Evolutionary conservation across 1,140 invertebrate species (phyloP).

Genomic region (Physella acuta): DNA sequence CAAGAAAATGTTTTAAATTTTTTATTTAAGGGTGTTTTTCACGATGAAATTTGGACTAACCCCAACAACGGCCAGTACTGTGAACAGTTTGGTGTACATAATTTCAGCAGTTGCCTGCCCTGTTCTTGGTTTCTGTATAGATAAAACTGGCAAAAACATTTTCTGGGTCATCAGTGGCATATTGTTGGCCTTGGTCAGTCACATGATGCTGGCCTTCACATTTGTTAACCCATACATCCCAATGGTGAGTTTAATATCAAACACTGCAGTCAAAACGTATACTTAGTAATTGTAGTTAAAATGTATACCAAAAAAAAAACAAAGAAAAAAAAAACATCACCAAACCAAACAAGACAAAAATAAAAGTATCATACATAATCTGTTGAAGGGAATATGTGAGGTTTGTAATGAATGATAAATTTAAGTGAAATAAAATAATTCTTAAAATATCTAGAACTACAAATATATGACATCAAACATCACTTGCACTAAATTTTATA

Average conservation of each 20-base stretch:
- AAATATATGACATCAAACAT: too few relatives aligned
- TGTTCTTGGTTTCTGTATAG: slow-evolving; percentile 84
- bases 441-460: too few relatives aligned
- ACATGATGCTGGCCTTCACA: slow-evolving; percentile 85
- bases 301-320: too few relatives aligned
- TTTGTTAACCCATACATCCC: slow-evolving; percentile 81
- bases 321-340: too few relatives aligned
- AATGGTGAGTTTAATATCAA: slow-evolving; percentile 82
- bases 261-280: too few relatives aligned
- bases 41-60: slow-evolving; percentile 77
- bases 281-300: too few relatives aligned
- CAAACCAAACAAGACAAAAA: too few relatives aligned
- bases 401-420: too few relatives aligned
- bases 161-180: slow-evolving; percentile 85
- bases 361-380: too few relatives aligned
- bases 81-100: slow-evolving; percentile 79
- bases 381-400: too few relatives aligned
- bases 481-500: too few relatives aligned
- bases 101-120: slow-evolving; percentile 90
- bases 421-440: too few relatives aligned
- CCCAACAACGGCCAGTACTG: slow-evolving; percentile 74
- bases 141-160: slow-evolving; percentile 86
- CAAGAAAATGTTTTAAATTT: background rate
- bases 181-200: slow-evolving; percentile 75
- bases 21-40: slow-evolving; percentile 79